These are phyloP conservation scores for Andinoacara biseriatus DNA, from an alignment of 2,113 vertebrate species.

Conservation along the genomic window DNA sequence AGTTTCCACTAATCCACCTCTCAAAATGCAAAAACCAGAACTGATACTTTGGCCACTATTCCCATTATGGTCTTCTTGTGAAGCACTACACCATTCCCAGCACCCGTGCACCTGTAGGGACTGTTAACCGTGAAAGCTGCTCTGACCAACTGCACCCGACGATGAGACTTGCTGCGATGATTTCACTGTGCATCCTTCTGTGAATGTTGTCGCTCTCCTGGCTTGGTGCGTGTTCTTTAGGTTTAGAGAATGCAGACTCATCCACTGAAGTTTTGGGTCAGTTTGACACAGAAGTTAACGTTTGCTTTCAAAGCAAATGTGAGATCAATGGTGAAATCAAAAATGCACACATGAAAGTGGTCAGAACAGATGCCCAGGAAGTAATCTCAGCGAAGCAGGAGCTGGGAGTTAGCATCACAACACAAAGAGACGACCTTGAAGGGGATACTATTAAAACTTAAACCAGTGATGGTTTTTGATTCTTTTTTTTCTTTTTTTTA, in stretches of 20 bases:
- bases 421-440: neutral
- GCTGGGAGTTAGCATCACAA: neutral
- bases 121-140: neutral
- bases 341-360: conserved; percentile 2
- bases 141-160: neutral
- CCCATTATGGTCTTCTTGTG: neutral
- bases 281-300: neutral
- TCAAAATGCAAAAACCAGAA: neutral
- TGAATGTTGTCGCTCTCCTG: neutral
- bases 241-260: rapidly evolving
- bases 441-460: neutral
- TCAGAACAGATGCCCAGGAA: neutral
- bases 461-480: neutral
- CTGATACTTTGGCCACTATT: neutral
- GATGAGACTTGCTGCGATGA: neutral
- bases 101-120: neutral
- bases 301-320: conserved; percentile 2
- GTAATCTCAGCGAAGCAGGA: conserved; percentile 1
- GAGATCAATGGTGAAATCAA: neutral
- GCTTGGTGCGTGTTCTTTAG: neutral
- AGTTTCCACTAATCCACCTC: neutral
- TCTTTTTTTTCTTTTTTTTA: too few relatives aligned
- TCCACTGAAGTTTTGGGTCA: neutral
- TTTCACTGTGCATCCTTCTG: neutral
- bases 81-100: neutral